Evolutionary conservation across 2,797 vertebrate species (phyloP), one percentile per base, ranked within the genome.

Genomic region (Parauchenoglanis punctatus): DNA sequence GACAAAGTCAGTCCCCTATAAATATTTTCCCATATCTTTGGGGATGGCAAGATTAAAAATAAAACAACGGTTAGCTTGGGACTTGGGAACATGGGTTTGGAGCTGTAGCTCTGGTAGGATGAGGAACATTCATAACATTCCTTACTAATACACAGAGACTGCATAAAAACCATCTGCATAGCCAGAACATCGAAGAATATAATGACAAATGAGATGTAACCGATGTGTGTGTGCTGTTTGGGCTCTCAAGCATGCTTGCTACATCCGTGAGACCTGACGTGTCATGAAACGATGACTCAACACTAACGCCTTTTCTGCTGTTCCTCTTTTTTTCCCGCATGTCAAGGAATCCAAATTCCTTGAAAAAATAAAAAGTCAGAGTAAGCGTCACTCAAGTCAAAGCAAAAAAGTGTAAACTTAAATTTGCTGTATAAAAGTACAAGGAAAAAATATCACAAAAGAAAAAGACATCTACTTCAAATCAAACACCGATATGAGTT

Each of bases 21-120:
- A 87, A 90, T 88, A 90, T 86, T 82, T 85, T 85, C 77, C 81
- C 85, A 88, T 85, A 88, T 88, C 81, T 88, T 85, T 49, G 63
- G 73, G 73, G 85, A 70, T 65, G 73, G 77, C 81, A 31, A 84
- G 85, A 86, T 89, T 84, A 90, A 86, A 89, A 88, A 86, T 86
- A 90, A 88, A 82, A 85, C 73, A 44, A n/a, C n/a, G n/a, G 49
- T 80, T 81, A 77, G 61, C 87, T 81, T 88, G 82, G 81, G 87
- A 88, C 85, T 85, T 88, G 85, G 87, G 82, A 90, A 86, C 82
- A 65, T 61, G 77, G 84, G 58, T 84, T 23, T 81, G 52, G 72
- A 84, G 56, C 75, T 70, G 56, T 58, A 44, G 82, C 70, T 89
- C 23, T 85, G 54, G n/a, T 76, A 46, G 81, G 70, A 75, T 13